Evolutionary conservation across 92 coral and sea anemone genomes (phyloP).

Genomic region (Meandrina meandrites): DNA sequence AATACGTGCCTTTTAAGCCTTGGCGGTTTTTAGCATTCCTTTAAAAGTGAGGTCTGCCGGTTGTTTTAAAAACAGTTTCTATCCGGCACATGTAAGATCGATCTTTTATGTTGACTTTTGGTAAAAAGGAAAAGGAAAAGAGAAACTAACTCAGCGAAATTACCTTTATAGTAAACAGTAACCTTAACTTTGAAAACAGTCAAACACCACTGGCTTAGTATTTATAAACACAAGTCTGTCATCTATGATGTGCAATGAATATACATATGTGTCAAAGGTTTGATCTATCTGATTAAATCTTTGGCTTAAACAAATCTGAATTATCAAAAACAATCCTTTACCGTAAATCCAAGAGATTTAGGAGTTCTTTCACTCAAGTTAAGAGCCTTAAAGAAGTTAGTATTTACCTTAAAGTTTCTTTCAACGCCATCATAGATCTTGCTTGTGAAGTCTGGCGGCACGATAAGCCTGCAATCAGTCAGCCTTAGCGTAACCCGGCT

Average conservation of each 20-base stretch:
- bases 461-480: neutral
- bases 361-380: neutral
- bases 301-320: neutral
- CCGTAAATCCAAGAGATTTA: neutral
- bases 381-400: neutral
- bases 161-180: neutral
- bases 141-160: neutral
- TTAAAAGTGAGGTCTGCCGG: neutral
- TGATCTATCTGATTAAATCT: neutral
- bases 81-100: neutral
- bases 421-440: neutral
- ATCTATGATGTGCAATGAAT: neutral
- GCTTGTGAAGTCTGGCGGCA: neutral
- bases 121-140: neutral
- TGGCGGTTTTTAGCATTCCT: conserved; percentile 4
- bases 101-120: neutral
- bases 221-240: neutral
- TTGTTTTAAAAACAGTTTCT: neutral
- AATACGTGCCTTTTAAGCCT: neutral
- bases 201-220: neutral
- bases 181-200: neutral
- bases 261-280: neutral
- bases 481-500: neutral
- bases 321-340: neutral
- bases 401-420: neutral